Evolutionary conservation across 2,888 invertebrate genomes (phyloP), one percentile per base, ranked within the genome.

Genomic region (Congeria kusceri): DNA sequence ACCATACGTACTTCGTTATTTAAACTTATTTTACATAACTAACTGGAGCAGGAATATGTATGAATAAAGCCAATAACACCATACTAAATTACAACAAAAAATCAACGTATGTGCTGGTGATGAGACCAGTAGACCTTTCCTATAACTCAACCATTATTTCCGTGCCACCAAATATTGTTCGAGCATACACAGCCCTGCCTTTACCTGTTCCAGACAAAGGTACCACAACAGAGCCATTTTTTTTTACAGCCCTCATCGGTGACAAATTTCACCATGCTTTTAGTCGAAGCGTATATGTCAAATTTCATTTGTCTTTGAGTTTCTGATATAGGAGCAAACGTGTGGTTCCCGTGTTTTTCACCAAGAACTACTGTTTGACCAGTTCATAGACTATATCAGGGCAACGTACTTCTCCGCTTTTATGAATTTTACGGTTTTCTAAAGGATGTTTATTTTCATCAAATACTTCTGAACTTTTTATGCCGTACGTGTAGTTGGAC

Each of bases 101-200:
- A 15, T 39, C 39, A 39, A 39, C 39, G 39, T 39, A 39, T 39
- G 39, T 39, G 39, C 11, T 39, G 11, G 39, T 5, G 15, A 39
- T 39, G 39, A 39, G 39, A 15, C 39, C 39, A 39, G 39, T 39
- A 39, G 39, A 39, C 39, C 1, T 15, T 39, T 39, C 39, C 39
- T 39, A 11, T 13, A 39, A 73, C 29, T 75, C 39, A 1, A 83
- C 80, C 15, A 62, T 39, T 0, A 83, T 32, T 57, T 83, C 83
- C 20, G 83, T 77, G 1, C 77, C 80, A n/a, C 80, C 83, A 57
- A 80, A 80, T 20, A 65, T 75, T 28, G 80, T 56, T 28, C 64
- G 27, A 9, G 68, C 80, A 0, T 49, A 49, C 25, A 77, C 70
- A 1, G 44, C 25, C 13, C 83, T 53, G 2, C 77, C 61, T 0